Evolutionary conservation across 2,797 vertebrate species (phyloP).

Genomic region (Cyprinodon diabolis): DNA sequence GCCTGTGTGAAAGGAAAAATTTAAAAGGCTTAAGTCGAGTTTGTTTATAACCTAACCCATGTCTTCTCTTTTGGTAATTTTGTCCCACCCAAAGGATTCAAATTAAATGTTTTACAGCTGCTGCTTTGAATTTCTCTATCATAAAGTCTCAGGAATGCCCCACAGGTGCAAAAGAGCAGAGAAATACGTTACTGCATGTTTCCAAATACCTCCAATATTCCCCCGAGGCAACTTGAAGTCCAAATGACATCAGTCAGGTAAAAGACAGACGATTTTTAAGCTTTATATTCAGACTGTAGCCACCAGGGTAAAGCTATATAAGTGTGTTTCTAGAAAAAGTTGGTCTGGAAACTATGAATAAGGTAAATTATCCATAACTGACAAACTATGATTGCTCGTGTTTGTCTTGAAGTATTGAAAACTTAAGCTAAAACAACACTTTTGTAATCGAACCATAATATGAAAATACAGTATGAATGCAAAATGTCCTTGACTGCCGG

Average conservation of each 20-base stretch:
- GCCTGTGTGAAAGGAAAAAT: no score
- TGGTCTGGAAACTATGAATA: no score
- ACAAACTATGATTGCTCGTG: no score
- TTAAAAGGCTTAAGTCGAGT: no score
- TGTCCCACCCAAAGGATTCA: not conserved
- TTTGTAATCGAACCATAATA: not conserved
- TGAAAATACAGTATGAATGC: not conserved
- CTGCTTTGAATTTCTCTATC: not conserved
- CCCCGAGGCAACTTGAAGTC: not conserved
- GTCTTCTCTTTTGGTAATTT: not conserved
- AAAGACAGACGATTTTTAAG: not conserved
- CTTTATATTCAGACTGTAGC: not conserved
- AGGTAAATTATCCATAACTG: no score
- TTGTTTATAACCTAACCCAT: not conserved
- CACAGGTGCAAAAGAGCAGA: not conserved
- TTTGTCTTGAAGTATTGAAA: not conserved
- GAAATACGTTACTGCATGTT: constrained; percentile 1
- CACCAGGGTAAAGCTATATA: not conserved
- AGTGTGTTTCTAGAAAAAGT: not conserved
- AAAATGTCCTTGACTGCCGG: not conserved
- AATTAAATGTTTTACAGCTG: not conserved
- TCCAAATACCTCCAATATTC: not conserved
- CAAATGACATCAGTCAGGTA: not conserved
- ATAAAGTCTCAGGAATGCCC: not conserved
- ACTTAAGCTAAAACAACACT: no score